phyloP scores from a whole-genome alignment of 1,140 invertebrate genomes.

The Mizuhopecten yessoensis region DNA sequence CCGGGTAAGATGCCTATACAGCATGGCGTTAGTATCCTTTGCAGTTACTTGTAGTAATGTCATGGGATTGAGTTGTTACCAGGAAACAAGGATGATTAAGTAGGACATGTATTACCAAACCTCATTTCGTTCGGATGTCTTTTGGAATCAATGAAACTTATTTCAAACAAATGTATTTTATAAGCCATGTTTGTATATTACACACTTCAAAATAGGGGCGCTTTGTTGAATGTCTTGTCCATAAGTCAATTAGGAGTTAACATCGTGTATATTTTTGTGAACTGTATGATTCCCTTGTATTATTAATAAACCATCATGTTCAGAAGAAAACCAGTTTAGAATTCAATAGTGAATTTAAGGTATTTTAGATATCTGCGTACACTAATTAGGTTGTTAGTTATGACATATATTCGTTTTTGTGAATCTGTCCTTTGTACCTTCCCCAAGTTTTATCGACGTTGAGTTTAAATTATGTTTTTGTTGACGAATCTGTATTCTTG shows the following conservation, averaged over 20 bases:
- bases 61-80: neutral
- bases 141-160: neutral
- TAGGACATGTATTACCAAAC: neutral
- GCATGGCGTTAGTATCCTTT: neutral
- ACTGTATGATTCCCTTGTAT: neutral
- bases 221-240: neutral
- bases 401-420: no score
- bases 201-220: neutral
- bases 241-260: neutral
- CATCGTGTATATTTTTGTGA: neutral
- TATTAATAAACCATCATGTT: neutral
- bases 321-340: neutral
- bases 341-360: neutral
- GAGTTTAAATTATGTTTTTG: no score
- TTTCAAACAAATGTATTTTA: neutral
- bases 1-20: neutral
- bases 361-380: neutral
- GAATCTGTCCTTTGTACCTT: no score
- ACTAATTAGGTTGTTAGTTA: neutral
- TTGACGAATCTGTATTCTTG: no score
- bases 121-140: neutral
- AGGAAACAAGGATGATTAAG: neutral
- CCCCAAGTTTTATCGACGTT: no score
- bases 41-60: neutral
- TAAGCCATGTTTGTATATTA: conserved; percentile 13